Evolutionary conservation across 2,797 vertebrate species (phyloP), one percentile per base, ranked within the genome.

Genomic region (Alectoris magna): DNA sequence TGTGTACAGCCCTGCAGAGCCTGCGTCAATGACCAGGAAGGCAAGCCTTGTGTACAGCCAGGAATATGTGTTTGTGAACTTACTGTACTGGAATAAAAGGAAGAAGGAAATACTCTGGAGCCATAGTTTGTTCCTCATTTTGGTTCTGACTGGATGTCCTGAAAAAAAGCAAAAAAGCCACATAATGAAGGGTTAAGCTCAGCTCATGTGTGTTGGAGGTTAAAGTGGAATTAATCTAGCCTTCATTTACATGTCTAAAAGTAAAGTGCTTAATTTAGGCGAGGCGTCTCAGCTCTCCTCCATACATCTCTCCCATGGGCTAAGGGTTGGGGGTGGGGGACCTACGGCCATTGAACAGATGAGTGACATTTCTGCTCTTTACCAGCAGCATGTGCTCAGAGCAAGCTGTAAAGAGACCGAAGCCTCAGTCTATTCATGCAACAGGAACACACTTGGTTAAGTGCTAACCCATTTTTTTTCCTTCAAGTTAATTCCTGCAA

Each of bases 1-100:
- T 31, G 36, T 14, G 59, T 23, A 16, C 14, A 41, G 44, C 53
- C 60, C 60, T 31, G 34, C 66, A 89, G 23, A 84, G 29, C 39
- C 8, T 1, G 14, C 0, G 1, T 23, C 49, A 38, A 9, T 0
- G 1, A 55, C 11, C 71, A 69, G 36, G 17, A 39, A 55, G 46
- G 46, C 34, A 91, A 84, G 64, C 49, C 69, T 73, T 19, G 12
- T 64, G 18, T 29, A 46, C 27, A 39, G 38, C 41, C 31, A 2
- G 2, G 43, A 83, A 71, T 17, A 67, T 66, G 31, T 9, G 62
- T 31, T 63, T 64, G 23, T 36, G 26, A 38, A 97, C 97, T 97
- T 94, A 98, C 98, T 91, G 34, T 89, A 84, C 13, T 95, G 97
- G 55, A 97, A 87, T 66, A 95, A 86, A 79, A 98, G 93, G 67